A percentile compares a stretch with the other conserved stretches of the same genome.
Evolutionary conservation across 2,797 vertebrate species (phyloP).

Genomic region (Sebastolobus altivelis): DNA sequence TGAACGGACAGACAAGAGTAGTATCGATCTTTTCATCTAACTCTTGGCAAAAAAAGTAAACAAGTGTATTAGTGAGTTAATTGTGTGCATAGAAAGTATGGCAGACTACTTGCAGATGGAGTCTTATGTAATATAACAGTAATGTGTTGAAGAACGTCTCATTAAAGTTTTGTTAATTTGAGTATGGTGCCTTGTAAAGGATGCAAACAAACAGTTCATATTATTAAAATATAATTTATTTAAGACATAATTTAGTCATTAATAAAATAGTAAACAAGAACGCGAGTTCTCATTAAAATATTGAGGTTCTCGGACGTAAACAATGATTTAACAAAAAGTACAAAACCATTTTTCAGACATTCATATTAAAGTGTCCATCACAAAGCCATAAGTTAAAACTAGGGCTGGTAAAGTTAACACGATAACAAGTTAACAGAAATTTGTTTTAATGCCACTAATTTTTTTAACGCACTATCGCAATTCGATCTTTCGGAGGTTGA

Average conservation of each 20-base stretch:
- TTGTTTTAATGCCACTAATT: no score
- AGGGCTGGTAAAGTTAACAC: no score
- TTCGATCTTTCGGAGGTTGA: no score
- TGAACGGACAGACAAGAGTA: no score
- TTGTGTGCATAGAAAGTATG: neutral
- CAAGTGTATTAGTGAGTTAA: no score
- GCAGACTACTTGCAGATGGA: neutral
- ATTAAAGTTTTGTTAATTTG: neutral
- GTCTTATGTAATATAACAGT: neutral
- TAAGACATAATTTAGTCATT: slow-evolving; percentile 45
- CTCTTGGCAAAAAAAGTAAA: no score
- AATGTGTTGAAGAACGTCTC: neutral
- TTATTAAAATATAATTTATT: slow-evolving; percentile 66
- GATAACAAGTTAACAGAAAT: no score
- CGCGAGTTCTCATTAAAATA: neutral
- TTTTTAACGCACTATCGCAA: no score
- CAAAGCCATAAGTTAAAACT: neutral
- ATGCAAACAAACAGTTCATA: neutral
- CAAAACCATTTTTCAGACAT: neutral
- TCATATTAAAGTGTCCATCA: neutral
- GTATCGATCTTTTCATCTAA: no score
- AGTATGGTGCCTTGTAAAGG: neutral
- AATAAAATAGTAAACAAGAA: slow-evolving; percentile 30
- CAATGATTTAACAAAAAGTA: neutral
- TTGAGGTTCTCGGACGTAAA: slow-evolving; percentile 4